Evolutionary conservation across 2,113 vertebrate species (phyloP).

Genomic region (Butorides virescens): DNA sequence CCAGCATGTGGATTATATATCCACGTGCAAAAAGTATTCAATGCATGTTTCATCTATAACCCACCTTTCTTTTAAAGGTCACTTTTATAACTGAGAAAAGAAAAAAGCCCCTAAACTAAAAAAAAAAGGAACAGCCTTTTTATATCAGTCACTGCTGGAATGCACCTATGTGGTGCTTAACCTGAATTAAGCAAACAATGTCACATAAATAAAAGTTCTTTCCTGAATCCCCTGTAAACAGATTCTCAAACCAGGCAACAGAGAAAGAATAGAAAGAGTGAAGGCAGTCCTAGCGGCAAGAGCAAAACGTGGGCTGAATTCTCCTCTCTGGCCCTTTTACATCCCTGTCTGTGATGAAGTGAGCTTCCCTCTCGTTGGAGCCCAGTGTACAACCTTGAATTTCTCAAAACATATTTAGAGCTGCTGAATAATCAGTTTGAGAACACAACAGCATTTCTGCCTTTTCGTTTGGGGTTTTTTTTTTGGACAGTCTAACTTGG

Average conservation of each 20-base stretch:
- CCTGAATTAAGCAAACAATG: background rate
- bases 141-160: background rate
- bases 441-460: background rate
- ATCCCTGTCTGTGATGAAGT: background rate
- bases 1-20: background rate
- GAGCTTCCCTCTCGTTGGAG: background rate
- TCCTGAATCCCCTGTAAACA: background rate
- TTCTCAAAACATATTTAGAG: background rate
- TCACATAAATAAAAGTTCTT: background rate
- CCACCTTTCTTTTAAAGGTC: background rate
- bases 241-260: background rate
- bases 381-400: background rate
- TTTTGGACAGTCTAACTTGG: background rate
- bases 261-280: background rate
- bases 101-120: background rate
- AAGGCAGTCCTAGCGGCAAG: background rate
- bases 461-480: rapidly evolving
- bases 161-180: background rate
- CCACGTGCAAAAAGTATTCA: background rate
- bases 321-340: background rate
- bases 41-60: background rate
- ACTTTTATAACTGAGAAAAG: background rate
- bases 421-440: constrained; percentile 32
- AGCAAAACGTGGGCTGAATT: background rate
- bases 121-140: background rate